These are phyloP conservation scores for Drosophila miranda DNA, from an alignment of 1,140 invertebrate genomes.

Conservation along the genomic window DNA sequence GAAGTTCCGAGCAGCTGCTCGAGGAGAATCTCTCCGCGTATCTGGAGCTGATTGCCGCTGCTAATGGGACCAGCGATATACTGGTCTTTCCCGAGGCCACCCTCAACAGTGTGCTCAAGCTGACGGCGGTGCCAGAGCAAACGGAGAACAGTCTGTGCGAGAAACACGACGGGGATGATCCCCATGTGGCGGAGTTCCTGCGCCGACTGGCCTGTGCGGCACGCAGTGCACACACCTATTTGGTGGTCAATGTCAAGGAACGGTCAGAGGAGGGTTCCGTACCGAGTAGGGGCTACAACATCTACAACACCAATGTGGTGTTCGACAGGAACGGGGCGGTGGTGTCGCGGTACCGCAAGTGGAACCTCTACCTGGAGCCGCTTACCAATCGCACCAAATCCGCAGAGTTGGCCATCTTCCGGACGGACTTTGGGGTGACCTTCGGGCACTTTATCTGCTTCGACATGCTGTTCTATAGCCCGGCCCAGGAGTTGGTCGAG, in stretches of 20 bases:
- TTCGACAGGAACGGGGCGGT: slow-evolving; percentile 85
- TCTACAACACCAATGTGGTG: slow-evolving; percentile 89
- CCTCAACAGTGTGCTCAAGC: slow-evolving; percentile 72
- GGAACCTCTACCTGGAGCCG: slow-evolving; percentile 85
- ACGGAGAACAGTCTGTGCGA: slow-evolving; percentile 38
- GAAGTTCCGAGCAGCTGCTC: slow-evolving; percentile 50
- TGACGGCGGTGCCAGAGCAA: slow-evolving; percentile 57
- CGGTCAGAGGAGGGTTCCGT: slow-evolving; percentile 82
- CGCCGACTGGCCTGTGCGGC: slow-evolving; percentile 64
- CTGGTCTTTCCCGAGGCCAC: slow-evolving; percentile 92
- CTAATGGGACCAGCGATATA: slow-evolving; percentile 86
- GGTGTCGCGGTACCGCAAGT: slow-evolving; percentile 88
- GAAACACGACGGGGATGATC: background rate
- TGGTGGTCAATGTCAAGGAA: slow-evolving; percentile 90
- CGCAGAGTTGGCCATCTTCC: slow-evolving; percentile 85
- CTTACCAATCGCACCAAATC: slow-evolving; percentile 46
- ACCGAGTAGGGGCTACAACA: slow-evolving; percentile 74
- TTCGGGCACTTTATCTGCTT: slow-evolving; percentile 92
- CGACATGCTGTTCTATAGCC: slow-evolving; percentile 88
- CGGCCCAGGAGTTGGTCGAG: slow-evolving; percentile 80
- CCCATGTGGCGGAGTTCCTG: slow-evolving; percentile 45
- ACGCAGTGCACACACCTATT: slow-evolving; percentile 73
- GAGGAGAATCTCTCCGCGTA: slow-evolving; percentile 62
- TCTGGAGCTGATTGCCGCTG: slow-evolving; percentile 50
- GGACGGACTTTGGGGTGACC: slow-evolving; percentile 91